phyloP scores from a whole-genome alignment of 2,113 vertebrate genomes.

The Sapayoa aenigma region DNA sequence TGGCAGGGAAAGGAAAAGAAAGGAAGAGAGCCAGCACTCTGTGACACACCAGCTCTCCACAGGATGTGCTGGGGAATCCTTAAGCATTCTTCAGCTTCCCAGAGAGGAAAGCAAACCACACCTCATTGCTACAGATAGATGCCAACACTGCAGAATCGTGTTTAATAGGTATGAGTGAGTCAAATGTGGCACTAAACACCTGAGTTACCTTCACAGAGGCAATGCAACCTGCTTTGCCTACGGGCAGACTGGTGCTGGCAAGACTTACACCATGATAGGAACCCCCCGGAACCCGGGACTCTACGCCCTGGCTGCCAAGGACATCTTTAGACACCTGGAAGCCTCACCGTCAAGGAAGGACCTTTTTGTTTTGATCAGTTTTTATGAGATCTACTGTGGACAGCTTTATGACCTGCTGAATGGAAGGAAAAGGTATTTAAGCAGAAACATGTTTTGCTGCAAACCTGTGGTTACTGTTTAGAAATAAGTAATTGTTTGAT shows the following conservation, averaged over 20 bases:
- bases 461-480: neutral
- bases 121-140: neutral
- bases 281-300: conserved; percentile 79
- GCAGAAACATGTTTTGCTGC: neutral
- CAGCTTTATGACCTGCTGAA: conserved; percentile 91
- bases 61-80: neutral
- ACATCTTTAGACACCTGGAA: conserved; percentile 85
- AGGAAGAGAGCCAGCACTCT: neutral
- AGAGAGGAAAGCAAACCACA: neutral
- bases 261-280: conserved; percentile 93
- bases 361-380: conserved; percentile 84
- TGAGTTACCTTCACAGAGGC: conserved; percentile 73
- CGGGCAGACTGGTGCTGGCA: conserved; percentile 91
- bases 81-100: neutral
- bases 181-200: neutral
- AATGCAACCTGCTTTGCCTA: conserved; percentile 92
- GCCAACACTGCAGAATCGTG: neutral
- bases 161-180: neutral
- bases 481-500: neutral
- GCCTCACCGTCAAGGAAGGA: conserved; percentile 51
- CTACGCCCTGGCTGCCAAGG: conserved; percentile 84
- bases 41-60: neutral
- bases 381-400: conserved; percentile 94
- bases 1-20: neutral
- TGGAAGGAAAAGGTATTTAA: conserved; percentile 83